Evolutionary conservation across 2,113 vertebrate genomes (phyloP).

Genomic region (Clarias magur): DNA sequence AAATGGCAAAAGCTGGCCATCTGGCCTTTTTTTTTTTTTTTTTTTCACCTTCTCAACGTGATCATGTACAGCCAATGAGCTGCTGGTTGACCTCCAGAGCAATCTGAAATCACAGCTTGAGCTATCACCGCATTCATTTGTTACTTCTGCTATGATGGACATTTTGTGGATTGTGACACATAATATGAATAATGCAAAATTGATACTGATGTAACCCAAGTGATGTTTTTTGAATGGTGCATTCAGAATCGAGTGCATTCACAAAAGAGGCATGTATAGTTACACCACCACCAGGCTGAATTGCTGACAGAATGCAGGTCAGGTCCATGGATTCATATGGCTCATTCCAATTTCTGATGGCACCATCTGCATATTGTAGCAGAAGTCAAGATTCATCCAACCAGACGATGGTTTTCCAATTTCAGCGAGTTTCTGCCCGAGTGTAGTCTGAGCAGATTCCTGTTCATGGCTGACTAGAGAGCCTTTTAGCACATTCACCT

Average conservation of each 20-base stretch:
- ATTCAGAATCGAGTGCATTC: background rate
- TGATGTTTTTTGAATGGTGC: background rate
- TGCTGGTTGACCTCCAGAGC: background rate
- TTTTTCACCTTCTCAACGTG: background rate
- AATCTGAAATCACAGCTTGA: too few relatives aligned
- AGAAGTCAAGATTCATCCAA: background rate
- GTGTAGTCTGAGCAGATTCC: background rate
- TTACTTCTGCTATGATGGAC: background rate
- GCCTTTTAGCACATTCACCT: background rate
- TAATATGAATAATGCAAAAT: background rate
- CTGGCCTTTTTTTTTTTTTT: background rate
- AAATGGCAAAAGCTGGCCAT: constrained; percentile 12
- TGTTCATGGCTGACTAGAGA: background rate
- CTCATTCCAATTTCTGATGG: background rate
- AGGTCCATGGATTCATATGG: background rate
- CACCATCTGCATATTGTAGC: background rate
- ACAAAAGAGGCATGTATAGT: background rate
- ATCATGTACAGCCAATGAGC: background rate
- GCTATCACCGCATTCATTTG: background rate
- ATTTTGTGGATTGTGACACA: background rate
- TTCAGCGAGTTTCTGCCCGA: background rate
- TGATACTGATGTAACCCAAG: too few relatives aligned
- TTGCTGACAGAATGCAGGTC: background rate
- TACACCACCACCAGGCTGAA: background rate
- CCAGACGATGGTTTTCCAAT: background rate